Base-by-base conservation (phyloP, 2,113 vertebrate species). In the Xiphophorus hellerii region DNA sequence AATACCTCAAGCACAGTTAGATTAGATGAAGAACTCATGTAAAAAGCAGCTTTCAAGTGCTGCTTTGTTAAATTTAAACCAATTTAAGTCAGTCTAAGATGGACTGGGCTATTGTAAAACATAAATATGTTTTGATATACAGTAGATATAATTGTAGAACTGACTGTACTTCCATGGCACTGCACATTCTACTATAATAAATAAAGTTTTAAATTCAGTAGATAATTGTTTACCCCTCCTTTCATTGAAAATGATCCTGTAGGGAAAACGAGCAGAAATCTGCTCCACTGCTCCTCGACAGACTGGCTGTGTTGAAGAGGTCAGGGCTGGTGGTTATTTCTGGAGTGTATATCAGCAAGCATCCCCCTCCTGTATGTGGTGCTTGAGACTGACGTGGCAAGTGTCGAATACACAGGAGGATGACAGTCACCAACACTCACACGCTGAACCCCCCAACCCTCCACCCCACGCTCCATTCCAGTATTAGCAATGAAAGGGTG, bases 381-480 rank as follows among this genome's bases (percentile, higher is more conserved):
- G 84, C 54, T 69, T 73, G 84, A 88, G 94, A 95, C 92, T 94
- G 93, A 94, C 92, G 94, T 90, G 93, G 89, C 93, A 95, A 92
- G 93, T 95, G 94, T 92, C 88, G 87, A 87, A 87, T 76, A 76
- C 73, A 71, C 30, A 76, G 72, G 62, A 86, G 72, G 67, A 87
- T 76, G 62, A 58, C 8, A 22, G 17, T n/a, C 70, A 62, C 73
- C 69, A 48, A 48, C 14, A 5, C 81, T 79, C 62, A 68, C 70
- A 80, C 61, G 69, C 66, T 75, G 70, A 51, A 60, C 44, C 69
- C 78, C 81, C 82, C 66, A 42, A 62, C 44, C 83, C 69, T 74
- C 81, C 82, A 64, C 44, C 17, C 17, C 60, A 71, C 76, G 77
- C 77, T 70, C 83, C 90, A 92, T 92, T 92, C 90, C 90, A 81